phyloP scores from a whole-genome alignment of 1,140 invertebrate species.

The Chironomus striatipennis region DNA sequence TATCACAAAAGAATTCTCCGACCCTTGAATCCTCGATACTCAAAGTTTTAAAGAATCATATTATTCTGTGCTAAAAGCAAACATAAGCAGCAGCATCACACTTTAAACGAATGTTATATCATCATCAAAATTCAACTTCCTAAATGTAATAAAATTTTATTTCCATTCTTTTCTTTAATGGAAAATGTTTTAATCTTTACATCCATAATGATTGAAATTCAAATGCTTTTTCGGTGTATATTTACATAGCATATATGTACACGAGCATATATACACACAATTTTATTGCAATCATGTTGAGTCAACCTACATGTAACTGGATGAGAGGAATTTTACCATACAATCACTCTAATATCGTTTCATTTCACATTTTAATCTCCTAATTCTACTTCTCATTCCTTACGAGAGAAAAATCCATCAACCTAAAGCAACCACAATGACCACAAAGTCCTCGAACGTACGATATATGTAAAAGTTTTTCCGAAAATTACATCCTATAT shows the following conservation, averaged over 20 bases:
- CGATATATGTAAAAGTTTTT: not conserved
- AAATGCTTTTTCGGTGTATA: not conserved
- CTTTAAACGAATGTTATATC: too few relatives aligned
- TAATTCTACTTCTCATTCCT: not conserved
- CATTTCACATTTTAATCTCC: not conserved
- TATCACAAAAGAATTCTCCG: too few relatives aligned
- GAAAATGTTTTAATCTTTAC: constrained; percentile 1
- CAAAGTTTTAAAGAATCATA: too few relatives aligned
- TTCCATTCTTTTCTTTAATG: not conserved
- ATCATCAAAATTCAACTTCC: not conserved
- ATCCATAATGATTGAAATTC: constrained; percentile 7
- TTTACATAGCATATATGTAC: too few relatives aligned
- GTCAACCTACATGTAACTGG: not conserved
- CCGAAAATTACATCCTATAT: not conserved
- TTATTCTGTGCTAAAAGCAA: too few relatives aligned
- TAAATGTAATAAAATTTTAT: constrained; percentile 22
- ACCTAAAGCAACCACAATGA: constrained; percentile 10
- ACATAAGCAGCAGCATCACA: too few relatives aligned
- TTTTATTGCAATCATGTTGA: constrained; percentile 19
- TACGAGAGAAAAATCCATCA: not conserved
- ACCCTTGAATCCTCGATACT: too few relatives aligned
- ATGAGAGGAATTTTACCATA: not conserved
- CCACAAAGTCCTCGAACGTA: not conserved
- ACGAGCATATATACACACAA: not conserved
- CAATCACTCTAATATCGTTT: not conserved